A percentile compares a stretch with the other conserved stretches of the same genome.
Conservation (phyloP, 1,140 invertebrate species). For the Potamilus streckersoni region DNA sequence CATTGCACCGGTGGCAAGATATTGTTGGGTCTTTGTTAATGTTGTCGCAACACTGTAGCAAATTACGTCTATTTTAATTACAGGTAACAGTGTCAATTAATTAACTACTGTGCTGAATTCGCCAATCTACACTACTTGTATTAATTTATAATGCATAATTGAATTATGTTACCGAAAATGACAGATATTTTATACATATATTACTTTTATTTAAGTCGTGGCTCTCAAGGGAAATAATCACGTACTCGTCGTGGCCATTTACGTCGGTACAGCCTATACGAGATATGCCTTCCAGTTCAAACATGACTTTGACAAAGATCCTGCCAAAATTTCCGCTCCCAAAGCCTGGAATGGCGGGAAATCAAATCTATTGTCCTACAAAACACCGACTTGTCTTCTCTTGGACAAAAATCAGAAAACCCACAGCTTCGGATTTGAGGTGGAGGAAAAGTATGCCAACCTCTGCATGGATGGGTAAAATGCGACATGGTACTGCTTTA, state of each 20-base stretch:
- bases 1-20: no score
- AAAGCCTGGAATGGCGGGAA: conserved; percentile 19
- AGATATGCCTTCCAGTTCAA: conserved; percentile 14
- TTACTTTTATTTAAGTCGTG: no score
- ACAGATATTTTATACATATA: no score
- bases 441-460: conserved; percentile 15
- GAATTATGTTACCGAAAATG: no score
- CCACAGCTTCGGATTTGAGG: conserved; percentile 17
- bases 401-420: conserved; percentile 7
- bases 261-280: conserved; percentile 13
- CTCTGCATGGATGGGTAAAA: conserved; percentile 9
- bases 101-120: no score
- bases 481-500: conserved; percentile 9
- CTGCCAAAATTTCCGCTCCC: conserved; percentile 13
- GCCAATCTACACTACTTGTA: no score
- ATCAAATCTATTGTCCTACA: conserved; percentile 18
- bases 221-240: not conserved
- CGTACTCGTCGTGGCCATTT: conserved; percentile 13
- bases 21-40: no score
- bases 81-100: no score
- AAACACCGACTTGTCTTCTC: conserved; percentile 18
- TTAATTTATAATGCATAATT: no score
- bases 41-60: no score
- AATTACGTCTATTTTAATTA: no score
- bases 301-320: conserved; percentile 20